These are phyloP conservation scores for Equus quagga DNA, from an alignment of 2,113 vertebrate species.

Conservation along the genomic window DNA sequence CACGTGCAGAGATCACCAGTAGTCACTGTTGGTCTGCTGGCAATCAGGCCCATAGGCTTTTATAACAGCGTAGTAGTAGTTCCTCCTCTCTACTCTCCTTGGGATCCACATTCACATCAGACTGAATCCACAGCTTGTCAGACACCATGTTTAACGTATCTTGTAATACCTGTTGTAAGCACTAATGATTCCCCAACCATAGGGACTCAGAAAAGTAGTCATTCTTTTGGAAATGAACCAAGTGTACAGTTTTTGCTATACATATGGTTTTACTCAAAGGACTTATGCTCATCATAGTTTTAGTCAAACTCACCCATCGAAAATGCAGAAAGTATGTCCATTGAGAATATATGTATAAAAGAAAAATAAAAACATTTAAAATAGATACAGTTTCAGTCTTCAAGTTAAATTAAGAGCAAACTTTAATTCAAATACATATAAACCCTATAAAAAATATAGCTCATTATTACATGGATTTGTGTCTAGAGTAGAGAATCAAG, in stretches of 20 bases:
- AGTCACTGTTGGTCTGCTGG: neutral
- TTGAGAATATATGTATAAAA: constrained; percentile 41
- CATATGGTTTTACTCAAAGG: neutral
- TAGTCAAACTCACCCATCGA: constrained; percentile 50
- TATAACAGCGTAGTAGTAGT: neutral
- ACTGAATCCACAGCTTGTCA: neutral
- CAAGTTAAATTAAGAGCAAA: constrained; percentile 32
- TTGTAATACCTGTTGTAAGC: neutral
- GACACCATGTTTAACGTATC: neutral
- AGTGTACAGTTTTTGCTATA: neutral
- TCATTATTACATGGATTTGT: constrained; percentile 53
- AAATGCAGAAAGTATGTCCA: constrained; percentile 48
- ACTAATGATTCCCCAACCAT: neutral
- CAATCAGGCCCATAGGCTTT: neutral
- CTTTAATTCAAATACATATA: constrained; percentile 33
- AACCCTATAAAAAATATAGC: neutral
- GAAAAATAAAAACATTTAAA: constrained; percentile 54
- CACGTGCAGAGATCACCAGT: neutral
- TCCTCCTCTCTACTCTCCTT: neutral
- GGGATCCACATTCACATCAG: neutral
- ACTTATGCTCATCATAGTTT: constrained; percentile 3
- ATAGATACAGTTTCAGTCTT: constrained; percentile 33
- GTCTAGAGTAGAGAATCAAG: neutral
- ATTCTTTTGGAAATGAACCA: constrained; percentile 40
- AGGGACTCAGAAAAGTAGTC: neutral